Percentiles rank a stretch among this genome's conserved stretches.
phyloP scores from a whole-genome alignment of 2,888 invertebrate genomes.

The Nomada fabriciana region DNA sequence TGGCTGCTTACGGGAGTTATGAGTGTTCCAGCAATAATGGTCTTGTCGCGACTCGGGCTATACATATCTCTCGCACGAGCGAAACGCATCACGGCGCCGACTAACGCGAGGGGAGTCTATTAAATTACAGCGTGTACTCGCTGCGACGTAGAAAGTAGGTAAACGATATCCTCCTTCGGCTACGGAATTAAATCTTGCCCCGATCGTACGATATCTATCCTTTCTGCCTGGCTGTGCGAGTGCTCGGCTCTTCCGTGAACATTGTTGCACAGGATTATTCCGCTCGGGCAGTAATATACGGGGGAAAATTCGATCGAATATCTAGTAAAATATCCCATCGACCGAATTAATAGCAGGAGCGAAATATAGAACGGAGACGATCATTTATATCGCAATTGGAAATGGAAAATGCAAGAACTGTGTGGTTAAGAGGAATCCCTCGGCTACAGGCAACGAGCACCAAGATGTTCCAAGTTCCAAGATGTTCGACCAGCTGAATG shows the following conservation, averaged over 20 bases:
- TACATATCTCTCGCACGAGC: constrained; percentile 62
- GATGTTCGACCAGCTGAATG: constrained; percentile 58
- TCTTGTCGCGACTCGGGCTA: constrained; percentile 68
- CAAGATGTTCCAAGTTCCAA: no score
- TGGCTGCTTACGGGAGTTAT: constrained; percentile 73
- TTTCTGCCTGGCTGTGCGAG: constrained; percentile 2
- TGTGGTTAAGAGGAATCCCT: constrained; percentile 17
- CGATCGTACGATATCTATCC: constrained; percentile 40
- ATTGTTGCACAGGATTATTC: neutral
- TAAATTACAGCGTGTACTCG: constrained; percentile 66
- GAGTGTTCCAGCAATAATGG: constrained; percentile 72
- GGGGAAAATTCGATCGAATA: neutral
- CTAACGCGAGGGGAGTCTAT: constrained; percentile 69
- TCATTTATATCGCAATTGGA: no score
- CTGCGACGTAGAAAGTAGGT: constrained; percentile 64
- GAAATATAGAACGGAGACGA: no score
- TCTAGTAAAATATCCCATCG: no score
- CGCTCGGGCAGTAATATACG: neutral
- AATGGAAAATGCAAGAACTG: neutral
- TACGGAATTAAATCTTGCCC: constrained; percentile 50
- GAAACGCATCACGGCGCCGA: constrained; percentile 68
- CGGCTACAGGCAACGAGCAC: neutral
- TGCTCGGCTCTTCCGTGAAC: constrained; percentile 15
- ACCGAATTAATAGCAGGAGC: neutral
- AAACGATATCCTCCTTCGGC: constrained; percentile 64